Conservation (phyloP, 2,113 vertebrate species). For the Martes martes region DNA sequence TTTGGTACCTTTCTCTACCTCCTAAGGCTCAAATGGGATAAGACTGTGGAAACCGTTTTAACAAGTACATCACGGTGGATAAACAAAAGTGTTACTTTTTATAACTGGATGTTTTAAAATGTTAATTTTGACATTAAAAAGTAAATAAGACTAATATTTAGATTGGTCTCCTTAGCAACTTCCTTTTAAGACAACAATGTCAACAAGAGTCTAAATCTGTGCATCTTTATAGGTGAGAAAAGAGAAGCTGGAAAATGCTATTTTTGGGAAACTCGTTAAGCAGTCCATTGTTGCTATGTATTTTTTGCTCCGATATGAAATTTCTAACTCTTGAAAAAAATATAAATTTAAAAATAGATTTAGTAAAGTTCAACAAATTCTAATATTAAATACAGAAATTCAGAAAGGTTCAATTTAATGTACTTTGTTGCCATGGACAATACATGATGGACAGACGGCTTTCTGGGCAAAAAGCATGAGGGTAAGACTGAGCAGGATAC, state of each 20-base stretch:
- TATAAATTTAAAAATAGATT: conserved; percentile 48
- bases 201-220: conserved; percentile 35
- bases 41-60: conserved; percentile 19
- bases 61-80: conserved; percentile 9
- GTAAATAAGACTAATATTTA: conserved; percentile 26
- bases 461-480: conserved; percentile 55
- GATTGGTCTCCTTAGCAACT: conserved; percentile 11
- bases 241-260: background rate
- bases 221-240: conserved; percentile 3
- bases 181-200: conserved; percentile 50
- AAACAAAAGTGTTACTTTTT: conserved; percentile 40
- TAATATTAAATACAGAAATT: conserved; percentile 46
- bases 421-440: conserved; percentile 62
- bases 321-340: conserved; percentile 55
- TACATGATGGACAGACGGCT: conserved; percentile 46
- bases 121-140: conserved; percentile 36
- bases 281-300: conserved; percentile 10
- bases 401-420: conserved; percentile 36
- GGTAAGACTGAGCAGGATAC: background rate
- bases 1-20: conserved; percentile 7
- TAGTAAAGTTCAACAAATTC: conserved; percentile 37
- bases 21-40: conserved; percentile 60
- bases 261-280: background rate
- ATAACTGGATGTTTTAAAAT: conserved; percentile 26
- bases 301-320: conserved; percentile 47